phyloP scores from a whole-genome alignment of 2,797 vertebrate genomes.

The Paratrypauchen microcephalus region DNA sequence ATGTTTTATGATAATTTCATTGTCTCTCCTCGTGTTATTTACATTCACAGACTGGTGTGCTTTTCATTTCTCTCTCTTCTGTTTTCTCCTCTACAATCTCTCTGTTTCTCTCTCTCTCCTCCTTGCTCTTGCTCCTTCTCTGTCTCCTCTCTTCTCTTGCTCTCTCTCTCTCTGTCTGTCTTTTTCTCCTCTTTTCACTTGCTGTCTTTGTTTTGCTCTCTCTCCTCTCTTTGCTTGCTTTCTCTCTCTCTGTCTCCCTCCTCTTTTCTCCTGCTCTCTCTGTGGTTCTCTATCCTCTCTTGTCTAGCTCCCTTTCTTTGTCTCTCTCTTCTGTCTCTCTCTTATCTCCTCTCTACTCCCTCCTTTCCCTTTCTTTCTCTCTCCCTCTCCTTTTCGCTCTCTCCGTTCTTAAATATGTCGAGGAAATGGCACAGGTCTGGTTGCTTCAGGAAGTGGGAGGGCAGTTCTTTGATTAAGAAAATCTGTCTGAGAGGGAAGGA shows the following conservation, averaged over 20 bases:
- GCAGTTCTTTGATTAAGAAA: constrained; percentile 30
- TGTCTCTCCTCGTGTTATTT: no score
- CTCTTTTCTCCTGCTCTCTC: no score
- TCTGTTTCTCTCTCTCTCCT: neutral
- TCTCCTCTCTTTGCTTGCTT: neutral
- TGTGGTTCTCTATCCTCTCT: neutral
- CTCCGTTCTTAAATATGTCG: constrained; percentile 25
- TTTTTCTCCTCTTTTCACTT: neutral
- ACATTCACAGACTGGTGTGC: no score
- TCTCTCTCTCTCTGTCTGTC: neutral
- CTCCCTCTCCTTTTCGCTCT: neutral
- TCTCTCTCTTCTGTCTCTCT: neutral
- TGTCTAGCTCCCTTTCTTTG: neutral
- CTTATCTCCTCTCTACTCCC: neutral
- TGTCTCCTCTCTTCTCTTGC: neutral
- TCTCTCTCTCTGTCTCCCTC: neutral
- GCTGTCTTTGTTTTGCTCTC: neutral
- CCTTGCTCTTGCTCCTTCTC: neutral
- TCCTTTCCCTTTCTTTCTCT: neutral
- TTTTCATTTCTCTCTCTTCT: neutral
- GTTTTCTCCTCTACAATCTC: neutral
- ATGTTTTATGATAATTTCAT: no score
- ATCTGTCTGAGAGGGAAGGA: constrained; percentile 37
- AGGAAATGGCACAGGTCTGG: constrained; percentile 31
- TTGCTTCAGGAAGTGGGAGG: constrained; percentile 33